Base-by-base conservation (phyloP, 2,888 invertebrate species). In the Globia sparganii region DNA sequence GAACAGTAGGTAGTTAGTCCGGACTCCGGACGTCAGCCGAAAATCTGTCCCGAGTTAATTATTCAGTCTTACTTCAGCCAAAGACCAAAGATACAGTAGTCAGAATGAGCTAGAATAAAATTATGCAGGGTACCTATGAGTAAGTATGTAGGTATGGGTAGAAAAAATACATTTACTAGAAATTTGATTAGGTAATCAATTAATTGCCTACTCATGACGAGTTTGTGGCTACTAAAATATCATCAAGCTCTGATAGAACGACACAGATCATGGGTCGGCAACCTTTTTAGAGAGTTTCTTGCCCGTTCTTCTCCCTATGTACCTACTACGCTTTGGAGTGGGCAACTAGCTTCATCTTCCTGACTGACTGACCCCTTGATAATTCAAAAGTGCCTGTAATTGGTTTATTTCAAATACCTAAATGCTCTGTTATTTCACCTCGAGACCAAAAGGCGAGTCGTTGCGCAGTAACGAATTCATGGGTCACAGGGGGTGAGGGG, bases 21-120 rank as follows among this genome's bases (percentile, higher is more conserved):
- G 21, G 43, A 28, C 34, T 76, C 18, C 34, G 15, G 56, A 76
- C 71, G 43, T 43, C 59, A 69, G 28, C 8, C 15, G 6, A 34
- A 18, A 66, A 28, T 43, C 13, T 43, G 4, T 49, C 31, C 13
- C 1, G n/a, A 34, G 40, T 78, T 34, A 61, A 69, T 61, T 78
- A 61, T 61, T 62, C 34, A 62, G 21, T 25, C 13, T 13, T 34
- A 61, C 18, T n/a, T 37, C 34, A 68, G 58, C 11, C 49, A 53
- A 37, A n/a, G 15, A 40, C 6, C 58, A 31, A 67, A 66, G 37
- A 64, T 43, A 11, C 18, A n/a, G 5, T 46, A 37, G 59, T n/a
- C 18, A 40, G 18, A 34, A 43, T 28, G 18, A 53, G 31, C 21
- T 21, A n/a, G 40, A 62, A 53, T 61, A 49, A 40, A 40, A 40